Conservation (phyloP, 2,797 vertebrate genomes). For the Smutsia temminckii region DNA sequence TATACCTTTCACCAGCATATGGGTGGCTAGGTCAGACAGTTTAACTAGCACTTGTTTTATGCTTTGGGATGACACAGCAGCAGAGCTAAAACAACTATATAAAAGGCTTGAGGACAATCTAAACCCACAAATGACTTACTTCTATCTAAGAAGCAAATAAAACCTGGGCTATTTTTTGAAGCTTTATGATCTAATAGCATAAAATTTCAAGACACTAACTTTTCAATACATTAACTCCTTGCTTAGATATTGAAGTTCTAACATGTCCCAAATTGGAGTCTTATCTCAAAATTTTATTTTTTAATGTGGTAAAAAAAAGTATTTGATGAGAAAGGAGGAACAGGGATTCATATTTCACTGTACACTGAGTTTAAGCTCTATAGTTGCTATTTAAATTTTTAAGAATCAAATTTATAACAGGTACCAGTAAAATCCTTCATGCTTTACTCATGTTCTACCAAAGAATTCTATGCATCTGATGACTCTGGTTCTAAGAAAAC, state of each 20-base stretch:
- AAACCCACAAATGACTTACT: conserved; percentile 34
- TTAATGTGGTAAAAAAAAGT: conserved; percentile 35
- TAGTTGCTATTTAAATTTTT: conserved; percentile 1
- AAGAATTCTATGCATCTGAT: conserved; percentile 41
- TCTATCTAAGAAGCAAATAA: conserved; percentile 52
- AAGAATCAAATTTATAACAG: conserved; percentile 49
- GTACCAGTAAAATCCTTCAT: conserved; percentile 17
- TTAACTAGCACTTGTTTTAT: neutral
- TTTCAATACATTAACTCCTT: neutral
- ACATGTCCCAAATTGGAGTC: neutral
- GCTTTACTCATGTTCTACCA: neutral
- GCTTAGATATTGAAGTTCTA: conserved; percentile 34
- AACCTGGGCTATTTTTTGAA: conserved; percentile 37
- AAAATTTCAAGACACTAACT: conserved; percentile 40
- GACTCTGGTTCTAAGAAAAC: conserved; percentile 29
- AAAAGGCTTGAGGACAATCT: conserved; percentile 4
- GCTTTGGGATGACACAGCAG: neutral
- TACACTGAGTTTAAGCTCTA: conserved; percentile 48
- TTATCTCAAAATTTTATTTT: conserved; percentile 50
- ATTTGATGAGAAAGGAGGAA: conserved; percentile 11
- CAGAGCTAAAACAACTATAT: neutral
- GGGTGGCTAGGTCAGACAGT: neutral
- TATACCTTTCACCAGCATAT: neutral
- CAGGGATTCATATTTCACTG: neutral
- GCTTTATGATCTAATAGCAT: conserved; percentile 20